Evolutionary conservation across 2,797 vertebrate species (phyloP).

Genomic region (Acanthornis magna): DNA sequence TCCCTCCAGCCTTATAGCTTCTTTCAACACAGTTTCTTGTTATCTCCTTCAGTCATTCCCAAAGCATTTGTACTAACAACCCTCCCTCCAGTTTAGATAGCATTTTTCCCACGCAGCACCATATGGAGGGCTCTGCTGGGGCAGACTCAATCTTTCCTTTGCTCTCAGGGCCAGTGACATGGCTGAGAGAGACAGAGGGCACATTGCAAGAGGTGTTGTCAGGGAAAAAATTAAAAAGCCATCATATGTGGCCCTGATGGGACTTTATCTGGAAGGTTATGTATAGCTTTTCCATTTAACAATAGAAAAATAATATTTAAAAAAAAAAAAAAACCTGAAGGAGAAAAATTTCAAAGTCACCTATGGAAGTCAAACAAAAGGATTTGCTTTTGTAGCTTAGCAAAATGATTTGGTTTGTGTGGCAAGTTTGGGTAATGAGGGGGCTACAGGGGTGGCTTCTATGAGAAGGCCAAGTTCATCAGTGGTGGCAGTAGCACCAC

Average conservation of each 20-base stretch:
- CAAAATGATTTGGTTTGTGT: background rate
- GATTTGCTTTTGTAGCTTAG: background rate
- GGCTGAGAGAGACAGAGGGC: background rate
- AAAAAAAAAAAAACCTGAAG: background rate
- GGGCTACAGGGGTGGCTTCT: background rate
- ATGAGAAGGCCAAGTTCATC: background rate
- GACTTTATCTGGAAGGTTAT: background rate
- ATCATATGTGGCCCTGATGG: background rate
- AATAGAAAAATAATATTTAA: background rate
- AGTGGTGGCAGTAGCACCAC: background rate
- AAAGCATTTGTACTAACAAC: background rate
- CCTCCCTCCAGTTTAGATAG: background rate
- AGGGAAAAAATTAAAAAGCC: constrained; percentile 9
- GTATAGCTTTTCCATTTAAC: background rate
- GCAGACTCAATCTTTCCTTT: background rate
- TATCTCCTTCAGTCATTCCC: background rate
- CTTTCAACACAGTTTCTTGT: background rate
- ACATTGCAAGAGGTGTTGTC: background rate
- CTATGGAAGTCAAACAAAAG: background rate
- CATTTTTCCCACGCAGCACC: background rate
- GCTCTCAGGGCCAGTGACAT: background rate
- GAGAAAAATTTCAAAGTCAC: background rate
- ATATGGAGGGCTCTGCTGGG: background rate
- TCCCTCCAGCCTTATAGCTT: background rate
- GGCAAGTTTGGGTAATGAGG: background rate